Evolutionary conservation across 2,888 invertebrate genomes (phyloP).

Genomic region (Campoplex capitator): DNA sequence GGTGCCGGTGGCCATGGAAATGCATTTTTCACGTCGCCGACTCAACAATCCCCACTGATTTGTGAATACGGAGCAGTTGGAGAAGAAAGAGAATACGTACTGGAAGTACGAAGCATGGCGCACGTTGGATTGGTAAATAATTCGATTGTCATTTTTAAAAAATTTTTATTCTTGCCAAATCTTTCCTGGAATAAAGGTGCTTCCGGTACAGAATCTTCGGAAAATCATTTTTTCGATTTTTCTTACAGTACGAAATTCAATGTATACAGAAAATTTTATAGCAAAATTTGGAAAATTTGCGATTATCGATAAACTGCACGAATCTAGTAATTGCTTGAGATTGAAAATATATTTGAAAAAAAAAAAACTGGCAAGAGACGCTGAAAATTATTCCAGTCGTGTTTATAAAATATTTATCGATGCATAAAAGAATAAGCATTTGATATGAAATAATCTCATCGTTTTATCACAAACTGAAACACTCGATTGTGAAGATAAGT

Average conservation of each 20-base stretch:
- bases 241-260: not conserved
- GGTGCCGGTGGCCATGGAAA: slow-evolving; percentile 99
- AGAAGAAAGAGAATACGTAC: slow-evolving; percentile 89
- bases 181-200: not conserved
- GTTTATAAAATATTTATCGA: not conserved
- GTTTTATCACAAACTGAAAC: not conserved
- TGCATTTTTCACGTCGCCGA: slow-evolving; percentile 93
- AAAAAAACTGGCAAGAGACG: too few relatives aligned
- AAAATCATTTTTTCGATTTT: slow-evolving; percentile 6
- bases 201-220: not conserved
- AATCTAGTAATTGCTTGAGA: too few relatives aligned
- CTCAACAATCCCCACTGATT: slow-evolving; percentile 92
- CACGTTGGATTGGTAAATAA: slow-evolving; percentile 92
- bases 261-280: not conserved
- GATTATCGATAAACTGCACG: not conserved
- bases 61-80: slow-evolving; percentile 95
- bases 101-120: slow-evolving; percentile 97
- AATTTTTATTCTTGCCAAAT: not conserved
- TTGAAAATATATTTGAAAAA: too few relatives aligned
- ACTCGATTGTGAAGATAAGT: not conserved
- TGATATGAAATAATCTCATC: not conserved
- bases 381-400: too few relatives aligned
- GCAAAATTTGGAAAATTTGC: not conserved
- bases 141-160: not conserved
- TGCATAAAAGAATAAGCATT: not conserved